Base-by-base conservation (phyloP, 2,113 vertebrate genomes). In the Ursus arctos region DNA sequence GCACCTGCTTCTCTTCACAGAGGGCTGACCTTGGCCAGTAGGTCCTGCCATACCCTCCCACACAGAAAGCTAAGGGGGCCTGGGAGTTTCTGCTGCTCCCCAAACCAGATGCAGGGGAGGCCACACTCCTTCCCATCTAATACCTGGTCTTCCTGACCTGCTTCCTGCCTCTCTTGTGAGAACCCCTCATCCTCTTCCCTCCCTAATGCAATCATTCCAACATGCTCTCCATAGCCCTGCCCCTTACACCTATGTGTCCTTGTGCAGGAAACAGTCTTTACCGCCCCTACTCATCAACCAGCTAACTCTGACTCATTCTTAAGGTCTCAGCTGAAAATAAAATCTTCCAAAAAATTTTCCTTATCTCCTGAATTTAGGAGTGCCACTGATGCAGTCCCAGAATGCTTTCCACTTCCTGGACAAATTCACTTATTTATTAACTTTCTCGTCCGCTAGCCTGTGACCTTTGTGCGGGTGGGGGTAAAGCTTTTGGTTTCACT, bases 171-270 rank as follows among this genome's bases (percentile, higher is more conserved):
- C 9, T 69, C 18, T 36, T 57, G 10, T 84, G 63, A 63, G 88
- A 80, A 61, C 0, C 22, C 26, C 1, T 40, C 8, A 9, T n/a
- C 49, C 31, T 31, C 31, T 26, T 22, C 0, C 2, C 18, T 4
- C 12, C 1, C 5, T 49, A 71, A 15, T n/a, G 2, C 59, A 36
- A 1, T 72, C 7, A 16, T 43, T 67, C 7, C 55, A 74, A 2
- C 6, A 4, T 18, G n/a, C 4, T 72, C 21, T 22, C 12, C 2
- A 67, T 1, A 31, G 1, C 2, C 2, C 53, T 67, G 16, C 8
- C 0, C 4, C 10, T 21, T 36, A 26, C 6, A 24, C 11, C 19
- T 51, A 51, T 82, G 55, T 43, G 36, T 24, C 88, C 76, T 21
- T 63, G 7, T 28, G 33, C 4, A 40, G 6, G 7, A 31, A n/a